Evolutionary conservation across 2,797 vertebrate genomes (phyloP).

Genomic region (Nasua narica): DNA sequence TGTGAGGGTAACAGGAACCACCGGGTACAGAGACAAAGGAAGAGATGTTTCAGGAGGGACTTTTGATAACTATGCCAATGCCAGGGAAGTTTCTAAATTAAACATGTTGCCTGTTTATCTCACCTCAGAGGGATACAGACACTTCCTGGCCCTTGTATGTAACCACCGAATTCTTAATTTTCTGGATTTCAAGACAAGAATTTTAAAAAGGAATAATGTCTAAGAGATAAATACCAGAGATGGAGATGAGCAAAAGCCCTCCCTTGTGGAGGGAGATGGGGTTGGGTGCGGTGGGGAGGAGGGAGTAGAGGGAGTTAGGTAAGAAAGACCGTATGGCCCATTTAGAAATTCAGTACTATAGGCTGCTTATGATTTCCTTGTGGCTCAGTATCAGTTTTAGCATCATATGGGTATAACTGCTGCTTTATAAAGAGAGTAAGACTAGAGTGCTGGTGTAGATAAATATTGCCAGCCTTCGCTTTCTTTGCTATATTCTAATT

Average conservation of each 20-base stretch:
- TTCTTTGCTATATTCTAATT: not conserved
- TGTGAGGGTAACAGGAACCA: not conserved
- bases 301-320: not conserved
- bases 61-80: not conserved
- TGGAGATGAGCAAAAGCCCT: not conserved
- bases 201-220: not conserved
- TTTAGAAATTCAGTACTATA: not conserved
- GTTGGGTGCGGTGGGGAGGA: not conserved
- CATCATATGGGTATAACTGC: not conserved
- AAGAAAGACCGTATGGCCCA: not conserved
- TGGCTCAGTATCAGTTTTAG: not conserved
- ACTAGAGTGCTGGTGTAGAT: not conserved
- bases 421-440: not conserved
- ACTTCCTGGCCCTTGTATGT: not conserved
- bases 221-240: not conserved
- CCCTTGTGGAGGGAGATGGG: not conserved
- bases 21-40: not conserved
- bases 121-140: not conserved
- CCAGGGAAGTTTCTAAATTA: not conserved
- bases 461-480: not conserved
- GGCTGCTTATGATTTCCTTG: not conserved
- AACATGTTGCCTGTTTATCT: not conserved
- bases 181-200: not conserved
- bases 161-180: not conserved
- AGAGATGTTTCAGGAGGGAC: not conserved